Evolutionary conservation across 2,888 invertebrate species (phyloP).

Genomic region (Conus canariensis): DNA sequence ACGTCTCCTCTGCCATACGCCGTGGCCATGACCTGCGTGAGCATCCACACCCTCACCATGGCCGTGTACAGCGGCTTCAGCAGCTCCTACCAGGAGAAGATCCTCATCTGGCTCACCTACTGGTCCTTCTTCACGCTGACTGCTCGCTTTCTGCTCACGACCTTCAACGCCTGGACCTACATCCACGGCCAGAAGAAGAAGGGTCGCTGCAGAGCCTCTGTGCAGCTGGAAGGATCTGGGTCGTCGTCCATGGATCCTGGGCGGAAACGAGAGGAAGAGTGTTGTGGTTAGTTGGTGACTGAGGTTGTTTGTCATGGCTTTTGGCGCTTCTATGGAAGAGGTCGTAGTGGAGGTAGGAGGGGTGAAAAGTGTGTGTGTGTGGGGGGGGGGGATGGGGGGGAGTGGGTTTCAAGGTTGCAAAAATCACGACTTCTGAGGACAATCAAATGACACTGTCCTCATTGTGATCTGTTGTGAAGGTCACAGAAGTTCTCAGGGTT

Average conservation of each 20-base stretch:
- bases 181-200: background rate
- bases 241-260: background rate
- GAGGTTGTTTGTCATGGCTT: too few relatives aligned
- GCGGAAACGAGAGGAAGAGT: background rate
- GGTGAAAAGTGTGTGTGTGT: background rate
- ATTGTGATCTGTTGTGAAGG: too few relatives aligned
- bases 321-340: too few relatives aligned
- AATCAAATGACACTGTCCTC: too few relatives aligned
- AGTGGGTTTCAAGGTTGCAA: background rate
- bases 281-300: background rate
- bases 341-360: background rate
- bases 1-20: conserved; percentile 47
- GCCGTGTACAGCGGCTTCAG: conserved; percentile 48
- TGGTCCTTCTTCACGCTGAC: conserved; percentile 55
- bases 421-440: too few relatives aligned
- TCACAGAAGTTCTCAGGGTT: too few relatives aligned
- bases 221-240: too few relatives aligned
- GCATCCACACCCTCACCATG: conserved; percentile 49
- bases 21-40: conserved; percentile 44
- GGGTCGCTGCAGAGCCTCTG: background rate
- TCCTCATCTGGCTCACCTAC: conserved; percentile 58
- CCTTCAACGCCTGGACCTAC: conserved; percentile 50
- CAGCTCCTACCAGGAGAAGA: conserved; percentile 49
- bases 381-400: background rate
- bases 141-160: conserved; percentile 44